A percentile compares a stretch with the other conserved stretches of the same genome.
Evolutionary conservation across 64 coral and sea anemone species (phyloP).

Genomic region (Actinia tenebrosa): DNA sequence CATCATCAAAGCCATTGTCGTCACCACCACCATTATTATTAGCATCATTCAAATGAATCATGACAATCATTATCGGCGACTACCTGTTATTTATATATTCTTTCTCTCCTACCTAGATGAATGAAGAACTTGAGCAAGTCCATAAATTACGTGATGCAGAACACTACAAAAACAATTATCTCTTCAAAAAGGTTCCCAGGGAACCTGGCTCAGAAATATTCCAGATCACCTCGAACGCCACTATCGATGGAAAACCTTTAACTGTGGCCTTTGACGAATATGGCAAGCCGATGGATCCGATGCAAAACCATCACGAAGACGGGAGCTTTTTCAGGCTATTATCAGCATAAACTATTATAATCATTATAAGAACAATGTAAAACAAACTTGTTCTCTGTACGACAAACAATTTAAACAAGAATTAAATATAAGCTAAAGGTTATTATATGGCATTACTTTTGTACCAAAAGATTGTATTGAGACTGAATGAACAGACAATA

Average conservation of each 20-base stretch:
- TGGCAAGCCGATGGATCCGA: neutral
- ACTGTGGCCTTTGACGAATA: neutral
- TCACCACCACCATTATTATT: no score
- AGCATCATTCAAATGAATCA: no score
- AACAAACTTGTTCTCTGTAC: no score
- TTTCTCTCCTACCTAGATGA: neutral
- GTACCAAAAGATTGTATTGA: no score
- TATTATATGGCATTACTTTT: no score
- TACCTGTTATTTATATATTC: neutral
- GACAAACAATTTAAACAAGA: no score
- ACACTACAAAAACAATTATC: neutral
- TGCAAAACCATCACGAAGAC: neutral
- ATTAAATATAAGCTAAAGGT: no score
- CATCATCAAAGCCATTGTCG: no score
- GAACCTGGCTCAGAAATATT: constrained; percentile 2
- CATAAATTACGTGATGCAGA: neutral
- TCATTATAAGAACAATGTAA: neutral
- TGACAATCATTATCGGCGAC: no score
- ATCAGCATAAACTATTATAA: neutral
- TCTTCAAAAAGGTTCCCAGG: neutral
- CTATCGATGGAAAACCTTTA: neutral
- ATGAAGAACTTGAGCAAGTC: neutral
- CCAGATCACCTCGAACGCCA: neutral
- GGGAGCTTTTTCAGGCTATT: neutral
- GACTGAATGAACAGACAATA: no score